phyloP scores from a whole-genome alignment of 2,797 vertebrate genomes.

The Sus cebifrons region DNA sequence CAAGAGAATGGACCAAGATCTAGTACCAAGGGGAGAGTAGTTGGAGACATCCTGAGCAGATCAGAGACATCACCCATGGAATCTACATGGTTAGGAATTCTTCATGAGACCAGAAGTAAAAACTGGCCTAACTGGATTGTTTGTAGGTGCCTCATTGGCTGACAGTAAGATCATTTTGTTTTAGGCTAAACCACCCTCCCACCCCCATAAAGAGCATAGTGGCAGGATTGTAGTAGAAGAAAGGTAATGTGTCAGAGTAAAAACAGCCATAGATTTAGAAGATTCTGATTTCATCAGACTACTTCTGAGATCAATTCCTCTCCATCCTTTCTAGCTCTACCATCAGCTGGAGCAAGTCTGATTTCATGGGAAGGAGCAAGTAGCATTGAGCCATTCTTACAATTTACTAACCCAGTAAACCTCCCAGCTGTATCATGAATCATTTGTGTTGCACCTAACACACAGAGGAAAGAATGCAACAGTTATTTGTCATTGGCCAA shows the following conservation, averaged over 20 bases:
- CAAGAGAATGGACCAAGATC: not conserved
- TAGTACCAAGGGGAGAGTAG: not conserved
- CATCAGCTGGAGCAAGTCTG: not conserved
- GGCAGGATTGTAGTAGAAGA: slow-evolving; percentile 43
- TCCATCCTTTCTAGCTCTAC: not conserved
- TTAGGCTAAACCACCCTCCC: not conserved
- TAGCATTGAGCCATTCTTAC: not conserved
- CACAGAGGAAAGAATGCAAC: not conserved
- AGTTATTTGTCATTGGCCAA: slow-evolving; percentile 47
- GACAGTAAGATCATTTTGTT: slow-evolving; percentile 7
- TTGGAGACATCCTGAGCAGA: not conserved
- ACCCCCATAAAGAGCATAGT: not conserved
- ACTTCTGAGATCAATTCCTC: not conserved
- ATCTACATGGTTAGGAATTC: not conserved
- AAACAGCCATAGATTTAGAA: not conserved
- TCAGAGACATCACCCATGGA: not conserved
- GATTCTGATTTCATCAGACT: not conserved
- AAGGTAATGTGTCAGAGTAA: not conserved
- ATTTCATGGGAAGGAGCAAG: not conserved
- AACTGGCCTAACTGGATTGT: not conserved
- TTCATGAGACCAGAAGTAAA: not conserved
- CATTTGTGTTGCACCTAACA: slow-evolving; percentile 64
- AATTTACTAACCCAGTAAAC: not conserved
- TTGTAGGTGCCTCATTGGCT: not conserved
- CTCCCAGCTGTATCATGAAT: slow-evolving; percentile 55